A percentile compares a stretch with the other conserved stretches of the same genome.
phyloP scores from a whole-genome alignment of 1,140 invertebrate species.

The Babylonia areolata region DNA sequence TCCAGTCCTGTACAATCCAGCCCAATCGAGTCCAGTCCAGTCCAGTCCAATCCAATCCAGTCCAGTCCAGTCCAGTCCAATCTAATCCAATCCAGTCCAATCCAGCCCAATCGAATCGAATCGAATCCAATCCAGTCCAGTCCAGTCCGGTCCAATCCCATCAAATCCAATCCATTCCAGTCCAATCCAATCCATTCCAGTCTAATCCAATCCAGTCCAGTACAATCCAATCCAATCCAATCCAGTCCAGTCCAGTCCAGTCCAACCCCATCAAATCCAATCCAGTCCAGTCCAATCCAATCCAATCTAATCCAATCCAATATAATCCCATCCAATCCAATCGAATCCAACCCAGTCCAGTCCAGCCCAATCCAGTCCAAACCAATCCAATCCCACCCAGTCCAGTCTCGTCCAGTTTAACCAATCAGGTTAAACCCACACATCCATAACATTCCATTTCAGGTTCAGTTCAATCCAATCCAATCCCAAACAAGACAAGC shows the following conservation, averaged over 20 bases:
- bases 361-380: neutral
- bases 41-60: conserved; percentile 26
- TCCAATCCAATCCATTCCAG: conserved; percentile 17
- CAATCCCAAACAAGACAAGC: too few species aligned
- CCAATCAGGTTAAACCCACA: neutral
- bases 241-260: conserved; percentile 12
- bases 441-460: neutral
- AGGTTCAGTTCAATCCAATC: too few species aligned
- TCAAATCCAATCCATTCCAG: conserved; percentile 21
- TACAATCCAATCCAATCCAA: conserved; percentile 31
- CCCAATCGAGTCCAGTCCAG: conserved; percentile 16
- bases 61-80: neutral
- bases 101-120: conserved; percentile 24
- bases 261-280: neutral
- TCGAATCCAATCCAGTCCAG: conserved; percentile 16
- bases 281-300: conserved; percentile 30
- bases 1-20: neutral
- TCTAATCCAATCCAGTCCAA: neutral
- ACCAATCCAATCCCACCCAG: neutral
- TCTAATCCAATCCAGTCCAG: conserved; percentile 30
- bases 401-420: neutral
- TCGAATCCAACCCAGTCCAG: neutral
- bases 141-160: conserved; percentile 32
- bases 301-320: conserved; percentile 33
- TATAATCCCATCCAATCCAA: too few species aligned